Evolutionary conservation across 2,888 invertebrate genomes (phyloP), one percentile per base, ranked within the genome.

Genomic region (Epirrhoe tristata): DNA sequence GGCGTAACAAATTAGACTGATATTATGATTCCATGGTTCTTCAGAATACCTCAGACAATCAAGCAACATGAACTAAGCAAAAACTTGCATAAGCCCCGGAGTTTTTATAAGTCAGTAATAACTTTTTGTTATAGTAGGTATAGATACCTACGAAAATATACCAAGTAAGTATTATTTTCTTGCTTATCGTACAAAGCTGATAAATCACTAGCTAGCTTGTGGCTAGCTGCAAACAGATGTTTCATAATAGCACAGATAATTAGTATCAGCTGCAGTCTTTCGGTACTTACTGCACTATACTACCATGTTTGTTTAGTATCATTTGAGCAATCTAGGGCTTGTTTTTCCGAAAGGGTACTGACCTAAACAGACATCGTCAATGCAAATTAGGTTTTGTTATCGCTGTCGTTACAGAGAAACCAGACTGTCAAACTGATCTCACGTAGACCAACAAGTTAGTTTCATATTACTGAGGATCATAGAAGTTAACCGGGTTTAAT

Each of bases 401-500:
- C 60, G 1, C 57, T 46, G 34, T 36, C 17, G 48, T 51, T 68
- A 60, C 43, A 58, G 14, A 55, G 64, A 39, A 58, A 6, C 32
- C 16, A 52, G 34, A 53, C 54, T 54, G 12, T 43, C 58, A 63
- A 52, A 16, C 58, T 56, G 58, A 16, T 16, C 16, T 48, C 50
- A n/a, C 32, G 16, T 34, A 65, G 53, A 34, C 55, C 50, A 34
- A 64, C 53, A 59, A 52, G 55, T 56, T 57, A 61, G 24, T 56
- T 48, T 53, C 50, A 43, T 61, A 58, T 50, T 54, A 58, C 58
- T 53, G 34, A 59, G 52, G 46, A 65, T 61, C 58, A 54, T 58
- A 62, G 48, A 34, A 57, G 59, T 56, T 60, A 67, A 59, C 68
- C 36, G 68, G 67, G 75, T 73, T 81, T 81, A 83, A 83, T 83